Conservation (phyloP, 2,113 vertebrate species). For the Morphnarchus princeps region DNA sequence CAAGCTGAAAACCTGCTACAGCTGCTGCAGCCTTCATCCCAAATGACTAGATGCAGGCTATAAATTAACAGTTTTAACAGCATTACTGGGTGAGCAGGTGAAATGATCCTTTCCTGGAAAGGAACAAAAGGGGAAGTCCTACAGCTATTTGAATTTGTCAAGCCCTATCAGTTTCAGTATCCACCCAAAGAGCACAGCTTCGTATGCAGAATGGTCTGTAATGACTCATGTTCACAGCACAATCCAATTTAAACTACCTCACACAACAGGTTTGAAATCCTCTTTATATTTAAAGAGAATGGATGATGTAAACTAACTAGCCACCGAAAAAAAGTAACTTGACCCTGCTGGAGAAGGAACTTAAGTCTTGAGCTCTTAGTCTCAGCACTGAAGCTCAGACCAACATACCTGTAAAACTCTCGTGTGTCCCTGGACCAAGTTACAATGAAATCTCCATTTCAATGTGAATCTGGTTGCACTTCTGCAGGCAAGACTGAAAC, state of each 20-base stretch:
- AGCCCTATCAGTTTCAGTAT: background rate
- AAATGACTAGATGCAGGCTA: background rate
- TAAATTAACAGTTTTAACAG: background rate
- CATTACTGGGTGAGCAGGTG: background rate
- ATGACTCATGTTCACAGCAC: background rate
- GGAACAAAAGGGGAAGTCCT: slow-evolving; percentile 30
- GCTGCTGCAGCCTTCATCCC: background rate
- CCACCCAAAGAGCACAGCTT: background rate
- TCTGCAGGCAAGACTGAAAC: background rate
- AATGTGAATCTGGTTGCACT: rapidly evolving
- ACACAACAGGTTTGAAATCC: background rate
- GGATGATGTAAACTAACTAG: background rate
- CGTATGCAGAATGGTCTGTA: background rate
- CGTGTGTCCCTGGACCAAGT: background rate
- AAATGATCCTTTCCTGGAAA: background rate
- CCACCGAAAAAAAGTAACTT: background rate
- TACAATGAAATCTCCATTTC: background rate
- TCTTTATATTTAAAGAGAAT: background rate
- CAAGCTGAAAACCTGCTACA: background rate
- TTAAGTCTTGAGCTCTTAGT: background rate
- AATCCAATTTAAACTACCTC: background rate
- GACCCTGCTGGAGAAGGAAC: background rate
- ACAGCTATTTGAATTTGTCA: background rate
- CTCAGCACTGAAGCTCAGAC: background rate
- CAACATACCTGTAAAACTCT: rapidly evolving